Conservation (phyloP, 1,140 invertebrate species). For the Manduca sexta region DNA sequence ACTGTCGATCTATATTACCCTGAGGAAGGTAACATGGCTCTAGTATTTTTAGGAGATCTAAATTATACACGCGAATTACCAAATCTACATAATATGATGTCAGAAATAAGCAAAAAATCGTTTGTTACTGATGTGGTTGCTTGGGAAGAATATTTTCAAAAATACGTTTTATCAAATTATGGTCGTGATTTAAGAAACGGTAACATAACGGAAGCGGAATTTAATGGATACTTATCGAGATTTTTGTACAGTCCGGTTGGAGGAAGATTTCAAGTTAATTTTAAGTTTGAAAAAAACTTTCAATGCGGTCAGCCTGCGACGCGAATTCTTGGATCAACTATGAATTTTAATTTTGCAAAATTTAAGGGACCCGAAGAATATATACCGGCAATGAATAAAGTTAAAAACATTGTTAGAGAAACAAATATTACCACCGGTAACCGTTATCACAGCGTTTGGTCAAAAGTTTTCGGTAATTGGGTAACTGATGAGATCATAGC, state of each 20-base stretch:
- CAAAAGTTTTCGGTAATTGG: constrained; percentile 82
- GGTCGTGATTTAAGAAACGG: constrained; percentile 66
- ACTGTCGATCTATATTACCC: constrained; percentile 76
- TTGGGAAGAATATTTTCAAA: constrained; percentile 78
- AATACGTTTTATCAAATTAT: constrained; percentile 75
- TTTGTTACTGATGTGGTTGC: constrained; percentile 75
- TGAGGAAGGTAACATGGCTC: constrained; percentile 77
- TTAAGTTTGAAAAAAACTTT: constrained; percentile 76
- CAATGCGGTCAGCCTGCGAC: constrained; percentile 76
- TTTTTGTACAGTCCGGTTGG: constrained; percentile 81
- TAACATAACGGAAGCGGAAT: constrained; percentile 71
- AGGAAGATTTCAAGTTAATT: constrained; percentile 80
- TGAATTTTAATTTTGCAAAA: constrained; percentile 77
- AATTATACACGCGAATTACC: constrained; percentile 78
- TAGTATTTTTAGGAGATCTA: constrained; percentile 79
- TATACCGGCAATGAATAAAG: constrained; percentile 82
- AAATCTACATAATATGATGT: constrained; percentile 74
- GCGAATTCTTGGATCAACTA: constrained; percentile 74
- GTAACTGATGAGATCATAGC: constrained; percentile 87
- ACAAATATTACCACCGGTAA: constrained; percentile 75
- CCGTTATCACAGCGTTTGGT: constrained; percentile 79
- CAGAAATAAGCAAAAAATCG: constrained; percentile 70
- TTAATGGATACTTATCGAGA: constrained; percentile 77
- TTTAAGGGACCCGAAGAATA: constrained; percentile 78
- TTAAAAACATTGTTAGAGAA: constrained; percentile 74